phyloP scores from a whole-genome alignment of 2,113 vertebrate genomes.

The Tenebrosternarchus preto region DNA sequence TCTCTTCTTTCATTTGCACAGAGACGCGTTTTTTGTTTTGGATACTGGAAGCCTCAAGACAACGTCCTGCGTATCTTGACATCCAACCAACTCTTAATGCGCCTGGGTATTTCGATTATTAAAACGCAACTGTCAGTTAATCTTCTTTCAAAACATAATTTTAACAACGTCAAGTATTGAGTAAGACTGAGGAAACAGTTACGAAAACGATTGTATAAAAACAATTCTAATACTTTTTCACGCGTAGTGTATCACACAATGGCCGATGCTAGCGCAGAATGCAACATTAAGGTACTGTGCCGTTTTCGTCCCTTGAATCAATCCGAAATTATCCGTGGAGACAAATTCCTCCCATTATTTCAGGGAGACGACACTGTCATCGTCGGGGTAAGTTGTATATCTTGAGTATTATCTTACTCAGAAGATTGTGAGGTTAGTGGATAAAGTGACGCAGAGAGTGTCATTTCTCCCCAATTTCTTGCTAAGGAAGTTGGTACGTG shows the following conservation, averaged over 20 bases:
- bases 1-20: neutral
- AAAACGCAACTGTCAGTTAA: neutral
- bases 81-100: conserved; percentile 10
- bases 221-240: conserved; percentile 3
- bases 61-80: conserved; percentile 35
- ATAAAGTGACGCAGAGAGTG: conserved; percentile 49
- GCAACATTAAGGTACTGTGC: conserved; percentile 94
- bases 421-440: neutral
- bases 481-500: conserved; percentile 6
- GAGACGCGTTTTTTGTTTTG: conserved; percentile 29
- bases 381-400: conserved; percentile 82
- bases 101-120: neutral
- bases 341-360: conserved; percentile 88
- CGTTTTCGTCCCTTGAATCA: conserved; percentile 89
- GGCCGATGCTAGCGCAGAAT: conserved; percentile 85
- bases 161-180: neutral
- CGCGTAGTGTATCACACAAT: conserved; percentile 67
- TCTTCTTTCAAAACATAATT: neutral
- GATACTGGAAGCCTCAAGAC: conserved; percentile 3
- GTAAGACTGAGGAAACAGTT: neutral
- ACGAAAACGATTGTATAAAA: neutral
- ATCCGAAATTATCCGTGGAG: conserved; percentile 84
- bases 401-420: conserved; percentile 4
- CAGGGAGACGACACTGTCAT: conserved; percentile 85
- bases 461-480: neutral